These are phyloP conservation scores for Caenorhabditis brenneri DNA, from an alignment of 1,140 invertebrate genomes.

Conservation along the genomic window DNA sequence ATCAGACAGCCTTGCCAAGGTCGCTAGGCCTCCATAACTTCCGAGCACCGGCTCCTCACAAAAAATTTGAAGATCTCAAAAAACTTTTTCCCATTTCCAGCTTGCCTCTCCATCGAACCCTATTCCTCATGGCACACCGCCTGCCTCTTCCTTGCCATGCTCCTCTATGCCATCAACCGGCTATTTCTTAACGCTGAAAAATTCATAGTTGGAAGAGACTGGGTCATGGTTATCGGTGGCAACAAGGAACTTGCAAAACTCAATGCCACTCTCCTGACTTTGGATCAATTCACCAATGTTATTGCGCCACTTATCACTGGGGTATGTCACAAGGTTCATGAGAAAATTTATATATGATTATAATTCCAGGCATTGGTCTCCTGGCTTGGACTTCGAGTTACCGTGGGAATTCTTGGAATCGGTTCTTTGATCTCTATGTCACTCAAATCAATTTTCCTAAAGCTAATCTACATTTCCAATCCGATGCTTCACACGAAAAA, in stretches of 20 bases:
- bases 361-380: conserved; percentile 44
- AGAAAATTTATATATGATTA: not conserved
- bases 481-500: conserved; percentile 11
- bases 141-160: conserved; percentile 45
- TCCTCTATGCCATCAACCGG: conserved; percentile 30
- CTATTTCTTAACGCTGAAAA: conserved; percentile 50
- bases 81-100: too few relatives aligned
- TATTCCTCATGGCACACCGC: not conserved
- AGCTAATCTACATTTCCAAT: not conserved
- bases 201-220: conserved; percentile 45
- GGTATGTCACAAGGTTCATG: not conserved
- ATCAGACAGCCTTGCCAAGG: too few relatives aligned
- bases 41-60: too few relatives aligned
- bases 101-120: not conserved
- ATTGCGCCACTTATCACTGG: conserved; percentile 60
- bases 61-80: too few relatives aligned
- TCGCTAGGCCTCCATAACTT: too few relatives aligned
- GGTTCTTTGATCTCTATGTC: conserved; percentile 30
- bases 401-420: conserved; percentile 14
- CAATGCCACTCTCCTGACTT: conserved; percentile 59
- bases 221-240: conserved; percentile 41
- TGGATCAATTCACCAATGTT: conserved; percentile 61
- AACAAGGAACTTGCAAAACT: conserved; percentile 43
- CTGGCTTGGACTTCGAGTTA: conserved; percentile 46
- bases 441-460: conserved; percentile 34